A percentile compares a stretch with the other conserved stretches of the same genome.
Evolutionary conservation across 2,113 vertebrate genomes (phyloP).

Genomic region (Ornithorhynchus anatinus): DNA sequence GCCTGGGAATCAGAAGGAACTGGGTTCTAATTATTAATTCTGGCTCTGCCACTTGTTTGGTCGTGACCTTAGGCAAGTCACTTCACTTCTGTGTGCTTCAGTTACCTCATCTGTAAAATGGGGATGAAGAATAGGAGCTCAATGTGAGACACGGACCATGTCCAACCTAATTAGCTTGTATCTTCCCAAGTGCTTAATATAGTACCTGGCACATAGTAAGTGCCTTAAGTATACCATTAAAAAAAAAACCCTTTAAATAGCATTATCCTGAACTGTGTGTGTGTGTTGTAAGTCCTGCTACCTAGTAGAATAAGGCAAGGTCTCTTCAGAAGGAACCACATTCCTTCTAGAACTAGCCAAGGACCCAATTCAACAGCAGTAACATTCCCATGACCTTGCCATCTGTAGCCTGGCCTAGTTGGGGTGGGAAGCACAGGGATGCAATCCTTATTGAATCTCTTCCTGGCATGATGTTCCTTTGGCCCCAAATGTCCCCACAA

Average conservation of each 20-base stretch:
- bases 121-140: too few relatives aligned
- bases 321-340: background rate
- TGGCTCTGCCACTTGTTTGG: too few relatives aligned
- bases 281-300: background rate
- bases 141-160: too few relatives aligned
- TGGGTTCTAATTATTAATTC: too few relatives aligned
- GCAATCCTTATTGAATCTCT: background rate
- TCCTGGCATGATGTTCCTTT: background rate
- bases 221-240: too few relatives aligned
- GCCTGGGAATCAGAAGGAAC: too few relatives aligned
- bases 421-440: background rate
- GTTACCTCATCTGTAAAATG: too few relatives aligned
- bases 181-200: too few relatives aligned
- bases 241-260: background rate
- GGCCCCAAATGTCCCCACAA: background rate
- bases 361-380: rapidly evolving
- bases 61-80: too few relatives aligned
- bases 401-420: background rate
- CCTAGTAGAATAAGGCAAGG: background rate
- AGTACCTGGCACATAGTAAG: too few relatives aligned
- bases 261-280: background rate
- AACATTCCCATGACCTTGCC: constrained; percentile 3
- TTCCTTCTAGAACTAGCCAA: background rate
- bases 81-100: too few relatives aligned
- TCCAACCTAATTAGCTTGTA: too few relatives aligned